Percentiles rank a stretch among this genome's conserved stretches.
Evolutionary conservation across 2,888 invertebrate genomes (phyloP).

Genomic region (Scaeva pyrastri): DNA sequence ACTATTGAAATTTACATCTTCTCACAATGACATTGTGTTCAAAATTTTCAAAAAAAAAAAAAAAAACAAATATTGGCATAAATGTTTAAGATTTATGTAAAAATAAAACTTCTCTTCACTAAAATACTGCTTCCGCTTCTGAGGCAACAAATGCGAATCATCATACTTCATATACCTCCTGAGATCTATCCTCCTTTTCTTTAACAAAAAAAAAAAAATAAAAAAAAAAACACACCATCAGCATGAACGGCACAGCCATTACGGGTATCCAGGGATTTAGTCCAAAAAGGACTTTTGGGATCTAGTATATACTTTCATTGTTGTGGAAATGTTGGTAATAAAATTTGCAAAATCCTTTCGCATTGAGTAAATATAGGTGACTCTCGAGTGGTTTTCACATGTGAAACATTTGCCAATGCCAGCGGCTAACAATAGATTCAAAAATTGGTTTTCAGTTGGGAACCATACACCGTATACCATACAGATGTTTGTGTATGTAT

Average conservation of each 20-base stretch:
- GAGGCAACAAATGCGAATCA: not conserved
- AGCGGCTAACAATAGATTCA: conserved; percentile 53
- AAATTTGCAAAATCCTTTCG: conserved; percentile 58
- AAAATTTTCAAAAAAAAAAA: not conserved
- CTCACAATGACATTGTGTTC: no score
- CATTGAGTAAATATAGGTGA: conserved; percentile 37
- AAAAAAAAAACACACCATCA: no score
- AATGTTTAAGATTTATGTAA: not conserved
- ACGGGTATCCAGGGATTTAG: conserved; percentile 52
- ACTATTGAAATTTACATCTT: no score
- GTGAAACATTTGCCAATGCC: conserved; percentile 38
- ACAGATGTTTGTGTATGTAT: not conserved
- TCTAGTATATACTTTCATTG: conserved; percentile 40
- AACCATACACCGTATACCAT: not conserved
- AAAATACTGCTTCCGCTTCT: conserved; percentile 9
- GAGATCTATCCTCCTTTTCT: conserved; percentile 19
- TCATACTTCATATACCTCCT: conserved; percentile 7
- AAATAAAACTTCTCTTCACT: not conserved
- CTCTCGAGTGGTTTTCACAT: conserved; percentile 28
- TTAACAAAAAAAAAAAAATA: conserved; percentile 1
- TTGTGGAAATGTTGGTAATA: conserved; percentile 64
- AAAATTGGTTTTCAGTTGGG: conserved; percentile 63
- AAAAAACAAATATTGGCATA: not conserved
- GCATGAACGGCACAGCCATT: conserved; percentile 42
- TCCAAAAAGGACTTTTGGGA: conserved; percentile 50